Percentiles rank a stretch among this genome's conserved stretches.
Evolutionary conservation across 2,888 invertebrate species (phyloP).

Genomic region (Alloscopus bannaensis): DNA sequence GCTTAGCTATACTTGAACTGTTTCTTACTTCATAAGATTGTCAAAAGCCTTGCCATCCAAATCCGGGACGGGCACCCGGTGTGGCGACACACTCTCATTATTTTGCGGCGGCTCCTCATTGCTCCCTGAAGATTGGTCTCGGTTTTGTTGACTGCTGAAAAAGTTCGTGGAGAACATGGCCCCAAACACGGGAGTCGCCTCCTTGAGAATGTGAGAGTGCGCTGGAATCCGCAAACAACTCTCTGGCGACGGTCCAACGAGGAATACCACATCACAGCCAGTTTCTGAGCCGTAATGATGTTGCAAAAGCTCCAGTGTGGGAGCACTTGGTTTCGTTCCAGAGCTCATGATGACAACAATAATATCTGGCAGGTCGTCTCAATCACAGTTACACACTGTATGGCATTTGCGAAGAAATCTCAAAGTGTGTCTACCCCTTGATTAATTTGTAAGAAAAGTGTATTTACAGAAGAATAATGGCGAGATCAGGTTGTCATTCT

Average conservation of each 20-base stretch:
- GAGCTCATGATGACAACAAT: slow-evolving; percentile 20
- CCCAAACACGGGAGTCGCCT: slow-evolving; percentile 81
- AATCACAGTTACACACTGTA: too few species aligned
- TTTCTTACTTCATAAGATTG: slow-evolving; percentile 80
- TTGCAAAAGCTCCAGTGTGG: slow-evolving; percentile 48
- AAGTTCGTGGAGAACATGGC: slow-evolving; percentile 79
- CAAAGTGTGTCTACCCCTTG: too few species aligned
- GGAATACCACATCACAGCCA: slow-evolving; percentile 80
- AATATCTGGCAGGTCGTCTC: too few species aligned
- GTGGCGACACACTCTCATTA: slow-evolving; percentile 41
- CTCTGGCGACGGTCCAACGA: slow-evolving; percentile 79
- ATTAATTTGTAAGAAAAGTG: too few species aligned
- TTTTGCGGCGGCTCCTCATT: slow-evolving; percentile 1
- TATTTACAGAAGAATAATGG: too few species aligned
- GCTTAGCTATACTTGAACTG: too few species aligned
- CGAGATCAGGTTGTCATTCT: too few species aligned
- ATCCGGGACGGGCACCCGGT: slow-evolving; percentile 78
- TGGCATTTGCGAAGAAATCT: background rate
- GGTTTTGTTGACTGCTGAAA: slow-evolving; percentile 76
- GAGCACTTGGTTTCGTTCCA: slow-evolving; percentile 46
- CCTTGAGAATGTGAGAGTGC: slow-evolving; percentile 80
- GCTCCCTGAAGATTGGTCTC: background rate
- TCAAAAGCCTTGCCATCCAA: slow-evolving; percentile 83
- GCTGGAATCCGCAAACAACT: slow-evolving; percentile 84
- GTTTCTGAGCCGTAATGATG: slow-evolving; percentile 75